Evolutionary conservation across 2,888 invertebrate species (phyloP), one percentile per base, ranked within the genome.

Genomic region (Cheilosia vernalis): DNA sequence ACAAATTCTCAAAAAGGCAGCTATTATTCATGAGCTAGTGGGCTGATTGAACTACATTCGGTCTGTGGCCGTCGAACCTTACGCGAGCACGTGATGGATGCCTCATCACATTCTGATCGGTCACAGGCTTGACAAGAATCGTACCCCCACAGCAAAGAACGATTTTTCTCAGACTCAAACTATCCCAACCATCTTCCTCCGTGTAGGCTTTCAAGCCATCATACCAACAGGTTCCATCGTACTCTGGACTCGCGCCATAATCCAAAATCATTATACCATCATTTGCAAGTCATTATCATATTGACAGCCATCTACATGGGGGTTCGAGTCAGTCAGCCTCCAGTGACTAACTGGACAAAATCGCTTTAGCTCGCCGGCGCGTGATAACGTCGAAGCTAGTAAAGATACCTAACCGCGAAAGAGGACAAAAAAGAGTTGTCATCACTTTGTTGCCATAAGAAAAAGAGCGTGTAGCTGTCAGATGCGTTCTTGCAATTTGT

Each of bases 201-300:
- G 33, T 21, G 24, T 42, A 15, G 47, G 10, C 58, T 51, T 44
- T 56, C 7, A 80, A 80, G 47, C 73, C 56, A 44, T 37, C 37
- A 37, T 37, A 13, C 61, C 72, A 77, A 79, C 83, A 51, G 63
- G 83, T 83, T 83, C 47, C 66, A 27, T 63, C 56, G 30, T 53
- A 60, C 60, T 66, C 53, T 60, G 58, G 53, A 55, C 55, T 21
- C 64, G 55, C 74, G 49, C 64, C 74, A 84, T 84, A 67, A 77
- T 81, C 85, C 85, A 53, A 72, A 85, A 77, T 77, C 81, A 81
- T 85, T 85, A 76, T 80, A 76, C 80, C 81, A 61, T 85, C 81
- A 85, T 85, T 85, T 85, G 85, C 85, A 85, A 85, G 76, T 77
- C 81, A 85, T 85, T 85, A 85, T 76, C 85, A 85, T 85, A 85